Evolutionary conservation across 2,797 vertebrate genomes (phyloP).

Genomic region (Macroramphosus scolopax): DNA sequence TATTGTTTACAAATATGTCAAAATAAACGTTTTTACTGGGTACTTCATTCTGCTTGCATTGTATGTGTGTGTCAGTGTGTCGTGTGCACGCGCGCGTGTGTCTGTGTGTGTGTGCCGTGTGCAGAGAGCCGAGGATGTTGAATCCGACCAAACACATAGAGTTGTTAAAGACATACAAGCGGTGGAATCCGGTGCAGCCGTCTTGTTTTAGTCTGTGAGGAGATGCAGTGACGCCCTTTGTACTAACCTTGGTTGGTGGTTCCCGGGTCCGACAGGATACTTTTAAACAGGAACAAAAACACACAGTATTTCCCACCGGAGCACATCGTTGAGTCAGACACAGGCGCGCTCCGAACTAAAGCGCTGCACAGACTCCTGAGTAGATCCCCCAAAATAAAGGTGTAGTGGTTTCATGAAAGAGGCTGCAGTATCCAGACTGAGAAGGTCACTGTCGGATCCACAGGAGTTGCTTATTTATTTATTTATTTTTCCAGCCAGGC

Average conservation of each 20-base stretch:
- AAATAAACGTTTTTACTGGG: too few relatives aligned
- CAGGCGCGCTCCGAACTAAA: slow-evolving; percentile 49
- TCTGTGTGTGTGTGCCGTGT: too few relatives aligned
- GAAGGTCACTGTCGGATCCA: slow-evolving; percentile 36
- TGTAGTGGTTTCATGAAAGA: slow-evolving; percentile 39
- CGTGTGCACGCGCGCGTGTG: too few relatives aligned
- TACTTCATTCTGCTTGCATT: too few relatives aligned
- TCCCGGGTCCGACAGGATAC: slow-evolving; percentile 70
- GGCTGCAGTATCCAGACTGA: slow-evolving; percentile 26
- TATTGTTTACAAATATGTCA: too few relatives aligned
- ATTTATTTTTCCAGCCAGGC: slow-evolving; percentile 26
- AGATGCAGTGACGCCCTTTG: neutral
- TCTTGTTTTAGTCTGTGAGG: neutral
- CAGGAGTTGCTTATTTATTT: slow-evolving; percentile 19
- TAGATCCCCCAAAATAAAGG: slow-evolving; percentile 39
- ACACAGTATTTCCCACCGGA: slow-evolving; percentile 69
- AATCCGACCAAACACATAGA: too few relatives aligned
- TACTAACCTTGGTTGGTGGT: slow-evolving; percentile 79
- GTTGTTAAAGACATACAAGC: too few relatives aligned
- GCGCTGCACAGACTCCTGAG: slow-evolving; percentile 34
- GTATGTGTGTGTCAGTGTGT: too few relatives aligned
- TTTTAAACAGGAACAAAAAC: slow-evolving; percentile 71
- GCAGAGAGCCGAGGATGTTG: too few relatives aligned
- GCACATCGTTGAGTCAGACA: slow-evolving; percentile 72
- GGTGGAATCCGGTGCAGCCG: too few relatives aligned